These are phyloP conservation scores for Caenorhabditis brenneri DNA, from an alignment of 1,140 invertebrate genomes.

Conservation along the genomic window DNA sequence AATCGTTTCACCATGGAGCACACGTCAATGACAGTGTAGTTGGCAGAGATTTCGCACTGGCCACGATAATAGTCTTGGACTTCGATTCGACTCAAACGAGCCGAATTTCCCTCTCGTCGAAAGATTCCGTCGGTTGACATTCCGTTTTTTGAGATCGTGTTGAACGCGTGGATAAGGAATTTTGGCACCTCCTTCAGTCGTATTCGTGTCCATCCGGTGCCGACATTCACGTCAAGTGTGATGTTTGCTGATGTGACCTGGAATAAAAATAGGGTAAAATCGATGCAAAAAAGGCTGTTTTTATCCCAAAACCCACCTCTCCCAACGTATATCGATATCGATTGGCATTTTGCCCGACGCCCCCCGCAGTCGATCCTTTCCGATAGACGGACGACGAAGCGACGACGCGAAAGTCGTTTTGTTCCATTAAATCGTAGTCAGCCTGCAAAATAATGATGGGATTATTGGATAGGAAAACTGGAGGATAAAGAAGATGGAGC, in stretches of 20 bases:
- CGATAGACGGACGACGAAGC: not conserved
- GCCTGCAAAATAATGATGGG: not conserved
- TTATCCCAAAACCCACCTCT: not conserved
- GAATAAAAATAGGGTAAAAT: not conserved
- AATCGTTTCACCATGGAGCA: slow-evolving; percentile 46
- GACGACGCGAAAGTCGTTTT: slow-evolving; percentile 32
- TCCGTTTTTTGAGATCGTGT: slow-evolving; percentile 34
- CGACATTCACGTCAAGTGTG: slow-evolving; percentile 20
- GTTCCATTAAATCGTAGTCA: slow-evolving; percentile 4
- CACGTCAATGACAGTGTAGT: slow-evolving; percentile 43
- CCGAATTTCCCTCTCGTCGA: slow-evolving; percentile 18
- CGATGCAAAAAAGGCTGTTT: too few relatives aligned
- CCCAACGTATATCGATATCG: not conserved
- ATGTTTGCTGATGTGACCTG: not conserved
- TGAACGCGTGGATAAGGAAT: slow-evolving; percentile 47
- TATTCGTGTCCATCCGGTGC: slow-evolving; percentile 20
- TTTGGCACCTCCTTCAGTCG: slow-evolving; percentile 24
- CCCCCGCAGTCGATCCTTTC: not conserved
- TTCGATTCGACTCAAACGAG: slow-evolving; percentile 17
- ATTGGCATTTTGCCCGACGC: not conserved
- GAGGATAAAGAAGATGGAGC: too few relatives aligned
- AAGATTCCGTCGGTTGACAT: slow-evolving; percentile 42
- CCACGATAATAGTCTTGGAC: not conserved
- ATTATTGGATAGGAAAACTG: not conserved
- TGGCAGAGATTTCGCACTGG: not conserved